Conservation (phyloP, 2,797 vertebrate species). For the Neosilurus hyrtlii region DNA sequence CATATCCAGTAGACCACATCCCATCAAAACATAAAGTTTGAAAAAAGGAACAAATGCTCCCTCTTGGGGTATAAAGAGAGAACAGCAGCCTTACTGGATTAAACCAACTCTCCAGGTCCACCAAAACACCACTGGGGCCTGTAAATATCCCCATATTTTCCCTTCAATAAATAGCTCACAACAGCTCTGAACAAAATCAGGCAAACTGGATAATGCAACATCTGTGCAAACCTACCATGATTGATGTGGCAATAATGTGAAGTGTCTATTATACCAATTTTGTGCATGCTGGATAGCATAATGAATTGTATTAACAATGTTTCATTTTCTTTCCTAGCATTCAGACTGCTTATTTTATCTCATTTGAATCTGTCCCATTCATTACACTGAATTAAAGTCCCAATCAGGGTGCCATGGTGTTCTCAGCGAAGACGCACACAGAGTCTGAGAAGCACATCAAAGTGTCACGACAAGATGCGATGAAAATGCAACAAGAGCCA, state of each 20-base stretch:
- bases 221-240: background rate
- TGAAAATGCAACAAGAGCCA: slow-evolving; percentile 41
- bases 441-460: slow-evolving; percentile 54
- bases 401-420: slow-evolving; percentile 42
- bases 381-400: slow-evolving; percentile 28
- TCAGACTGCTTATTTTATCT: slow-evolving; percentile 3
- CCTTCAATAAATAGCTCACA: background rate
- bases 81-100: background rate
- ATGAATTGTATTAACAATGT: background rate
- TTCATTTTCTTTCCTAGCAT: background rate
- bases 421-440: slow-evolving; percentile 42
- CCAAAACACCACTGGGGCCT: background rate
- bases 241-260: background rate
- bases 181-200: background rate
- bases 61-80: slow-evolving; percentile 48
- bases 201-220: background rate
- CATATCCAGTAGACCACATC: background rate
- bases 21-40: background rate
- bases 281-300: background rate
- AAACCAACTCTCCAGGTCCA: background rate
- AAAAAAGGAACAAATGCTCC: slow-evolving; percentile 49
- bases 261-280: background rate
- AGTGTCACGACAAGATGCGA: slow-evolving; percentile 45
- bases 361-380: slow-evolving; percentile 38
- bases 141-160: background rate